A percentile compares a stretch with the other conserved stretches of the same genome.
Evolutionary conservation across 2,113 vertebrate genomes (phyloP).

Genomic region (Columba janthina): DNA sequence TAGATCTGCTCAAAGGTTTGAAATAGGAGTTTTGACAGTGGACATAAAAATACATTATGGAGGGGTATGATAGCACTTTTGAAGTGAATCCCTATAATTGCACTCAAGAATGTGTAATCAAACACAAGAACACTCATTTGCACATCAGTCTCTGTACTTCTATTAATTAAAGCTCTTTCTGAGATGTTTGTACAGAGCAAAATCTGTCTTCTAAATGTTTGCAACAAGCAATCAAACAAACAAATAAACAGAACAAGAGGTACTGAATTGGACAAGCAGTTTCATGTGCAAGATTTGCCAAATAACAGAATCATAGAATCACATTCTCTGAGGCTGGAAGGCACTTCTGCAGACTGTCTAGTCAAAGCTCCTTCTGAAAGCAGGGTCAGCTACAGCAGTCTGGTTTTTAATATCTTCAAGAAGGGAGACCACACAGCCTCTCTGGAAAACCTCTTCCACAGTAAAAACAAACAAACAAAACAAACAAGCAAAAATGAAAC

Average conservation of each 20-base stretch:
- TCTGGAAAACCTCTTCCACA: background rate
- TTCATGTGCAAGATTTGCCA: background rate
- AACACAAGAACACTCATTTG: constrained; percentile 49
- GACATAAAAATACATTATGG: constrained; percentile 31
- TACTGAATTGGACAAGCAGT: background rate
- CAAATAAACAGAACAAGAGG: constrained; percentile 8
- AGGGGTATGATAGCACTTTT: background rate
- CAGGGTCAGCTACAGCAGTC: background rate
- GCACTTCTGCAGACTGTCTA: background rate
- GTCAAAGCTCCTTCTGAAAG: background rate
- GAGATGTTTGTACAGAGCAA: constrained; percentile 20
- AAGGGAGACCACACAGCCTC: background rate
- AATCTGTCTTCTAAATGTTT: constrained; percentile 46
- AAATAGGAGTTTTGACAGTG: constrained; percentile 11
- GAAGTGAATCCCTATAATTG: constrained; percentile 51
- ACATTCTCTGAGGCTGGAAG: background rate
- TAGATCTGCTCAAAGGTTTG: background rate
- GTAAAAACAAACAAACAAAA: too few species aligned
- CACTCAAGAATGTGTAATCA: constrained; percentile 53
- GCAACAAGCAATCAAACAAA: background rate
- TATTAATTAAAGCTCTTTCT: constrained; percentile 56
- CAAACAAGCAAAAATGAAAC: too few species aligned
- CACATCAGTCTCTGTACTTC: constrained; percentile 28
- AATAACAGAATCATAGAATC: background rate
- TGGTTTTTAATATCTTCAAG: background rate